Percentiles rank a stretch among this genome's conserved stretches.
Conservation (phyloP, 1,140 invertebrate genomes). For the Liolophura sinensis region DNA sequence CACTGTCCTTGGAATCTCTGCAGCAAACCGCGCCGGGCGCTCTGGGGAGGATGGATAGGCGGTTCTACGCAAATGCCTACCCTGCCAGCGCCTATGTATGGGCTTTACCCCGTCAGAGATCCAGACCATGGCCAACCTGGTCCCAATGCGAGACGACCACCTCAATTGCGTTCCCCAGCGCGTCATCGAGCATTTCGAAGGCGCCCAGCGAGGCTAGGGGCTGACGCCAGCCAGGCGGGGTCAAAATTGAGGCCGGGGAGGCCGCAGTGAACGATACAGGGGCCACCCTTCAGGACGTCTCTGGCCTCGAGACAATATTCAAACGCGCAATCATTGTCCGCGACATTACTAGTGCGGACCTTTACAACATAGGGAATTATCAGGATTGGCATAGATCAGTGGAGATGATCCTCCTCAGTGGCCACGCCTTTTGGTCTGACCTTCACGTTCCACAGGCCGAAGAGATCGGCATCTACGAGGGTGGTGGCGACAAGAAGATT, state of each 20-base stretch:
- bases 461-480: no score
- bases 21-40: no score
- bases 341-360: constrained; percentile 9
- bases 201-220: neutral
- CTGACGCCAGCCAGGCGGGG: neutral
- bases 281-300: constrained; percentile 3
- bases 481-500: constrained; percentile 1
- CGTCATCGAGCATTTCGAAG: constrained; percentile 6
- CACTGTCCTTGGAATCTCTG: no score
- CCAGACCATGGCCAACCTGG: constrained; percentile 5
- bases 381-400: no score
- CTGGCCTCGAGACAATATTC: neutral
- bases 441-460: no score
- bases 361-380: no score
- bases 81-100: constrained; percentile 2
- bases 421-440: no score
- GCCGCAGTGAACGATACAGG: constrained; percentile 1
- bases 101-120: constrained; percentile 1
- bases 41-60: constrained; percentile 1
- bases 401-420: no score
- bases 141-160: constrained; percentile 7
- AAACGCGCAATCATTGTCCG: constrained; percentile 6
- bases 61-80: neutral
- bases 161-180: constrained; percentile 9
- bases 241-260: constrained; percentile 1